Base-by-base conservation (phyloP, 2,888 invertebrate species). In the Cheilosia impressa region DNA sequence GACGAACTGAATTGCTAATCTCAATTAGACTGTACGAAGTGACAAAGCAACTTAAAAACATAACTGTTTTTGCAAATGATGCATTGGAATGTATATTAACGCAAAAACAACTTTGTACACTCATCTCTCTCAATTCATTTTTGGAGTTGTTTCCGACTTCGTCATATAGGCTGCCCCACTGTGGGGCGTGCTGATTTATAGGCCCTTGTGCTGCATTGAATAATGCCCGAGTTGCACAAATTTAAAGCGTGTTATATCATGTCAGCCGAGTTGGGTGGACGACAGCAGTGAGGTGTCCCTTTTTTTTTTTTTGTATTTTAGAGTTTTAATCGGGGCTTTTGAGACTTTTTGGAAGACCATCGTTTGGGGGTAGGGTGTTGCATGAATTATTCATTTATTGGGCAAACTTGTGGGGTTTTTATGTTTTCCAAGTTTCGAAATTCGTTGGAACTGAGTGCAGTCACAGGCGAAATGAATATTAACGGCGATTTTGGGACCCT, bases 161-260 rank as follows among this genome's bases (percentile, higher is more conserved):
- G n/a, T n/a, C n/a, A n/a, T n/a, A n/a, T n/a, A n/a, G n/a, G n/a
- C n/a, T n/a, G n/a, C n/a, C n/a, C n/a, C n/a, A n/a, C n/a, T n/a
- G n/a, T n/a, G n/a, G n/a, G n/a, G 41, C 55, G 72, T 62, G 47
- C 66, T 83, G 82, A 83, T 83, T 83, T 83, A 83, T 78, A 7
- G 43, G 43, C 34, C 22, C 43, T 68, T 41, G 68, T 38, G 72
- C 43, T 83, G 72, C 78, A 78, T 66, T 78, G 78, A 83, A 83
- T 62, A 78, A 72, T 78, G 43, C 72, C 47, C 60, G 55, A 66
- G 57, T 27, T 72, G 78, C 78, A 27, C 27, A 83, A 83, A 78
- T 78, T 83, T 83, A 83, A 83, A 72, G 72, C 60, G 82, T 83
- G 82, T 83, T 83, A 83, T 78, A 78, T 82, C 82, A 82, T 71